A percentile compares a stretch with the other conserved stretches of the same genome.
These are phyloP conservation scores for Chelonus insularis DNA, from an alignment of 1,140 invertebrate genomes.

Conservation along the genomic window DNA sequence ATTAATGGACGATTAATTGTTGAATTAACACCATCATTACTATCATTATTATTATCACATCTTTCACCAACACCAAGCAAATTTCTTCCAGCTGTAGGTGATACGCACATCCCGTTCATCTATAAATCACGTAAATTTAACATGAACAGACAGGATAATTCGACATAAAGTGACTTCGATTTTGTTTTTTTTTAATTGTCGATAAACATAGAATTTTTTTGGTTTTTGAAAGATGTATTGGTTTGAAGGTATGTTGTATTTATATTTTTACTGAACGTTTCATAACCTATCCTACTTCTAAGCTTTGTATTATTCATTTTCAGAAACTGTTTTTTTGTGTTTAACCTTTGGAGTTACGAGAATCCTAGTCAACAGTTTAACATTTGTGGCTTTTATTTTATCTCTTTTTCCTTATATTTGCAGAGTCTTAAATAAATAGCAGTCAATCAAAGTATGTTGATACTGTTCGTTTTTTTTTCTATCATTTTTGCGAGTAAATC, in stretches of 20 bases:
- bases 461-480: too few relatives aligned
- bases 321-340: neutral
- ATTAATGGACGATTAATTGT: slow-evolving; percentile 38
- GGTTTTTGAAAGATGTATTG: too few relatives aligned
- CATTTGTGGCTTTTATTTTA: neutral
- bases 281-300: too few relatives aligned
- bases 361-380: neutral
- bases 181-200: too few relatives aligned
- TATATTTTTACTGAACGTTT: too few relatives aligned
- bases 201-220: too few relatives aligned
- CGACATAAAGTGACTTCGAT: too few relatives aligned
- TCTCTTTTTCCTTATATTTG: neutral
- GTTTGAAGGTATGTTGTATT: too few relatives aligned
- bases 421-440: slow-evolving; percentile 2
- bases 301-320: neutral
- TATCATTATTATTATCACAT: slow-evolving; percentile 46
- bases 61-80: slow-evolving; percentile 44
- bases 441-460: neutral
- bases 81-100: slow-evolving; percentile 62
- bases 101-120: slow-evolving; percentile 80
- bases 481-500: too few relatives aligned
- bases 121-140: slow-evolving; percentile 57
- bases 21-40: slow-evolving; percentile 46
- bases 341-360: slow-evolving; percentile 3
- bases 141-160: neutral